Conservation (phyloP, 2,113 vertebrate species). For the Mustela nigripes region DNA sequence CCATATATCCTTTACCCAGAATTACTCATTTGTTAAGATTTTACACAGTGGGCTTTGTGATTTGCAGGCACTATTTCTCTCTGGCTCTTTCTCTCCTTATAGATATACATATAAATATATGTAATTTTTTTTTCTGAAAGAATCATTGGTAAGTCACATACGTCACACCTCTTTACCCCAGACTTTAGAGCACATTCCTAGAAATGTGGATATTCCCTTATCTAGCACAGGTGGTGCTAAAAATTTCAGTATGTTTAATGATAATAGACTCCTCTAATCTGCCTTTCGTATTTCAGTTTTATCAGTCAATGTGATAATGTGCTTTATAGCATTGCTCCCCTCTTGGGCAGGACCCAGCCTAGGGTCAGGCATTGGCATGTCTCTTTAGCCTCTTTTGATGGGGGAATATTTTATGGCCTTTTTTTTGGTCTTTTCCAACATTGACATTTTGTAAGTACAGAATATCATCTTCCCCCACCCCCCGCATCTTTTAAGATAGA, state of each 20-base stretch:
- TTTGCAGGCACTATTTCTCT: neutral
- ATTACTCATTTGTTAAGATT: neutral
- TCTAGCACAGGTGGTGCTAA: neutral
- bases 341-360: neutral
- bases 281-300: neutral
- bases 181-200: neutral
- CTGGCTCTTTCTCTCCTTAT: neutral
- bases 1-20: neutral
- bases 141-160: neutral
- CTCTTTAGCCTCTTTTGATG: neutral
- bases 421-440: neutral
- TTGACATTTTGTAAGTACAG: neutral
- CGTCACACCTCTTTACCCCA: neutral
- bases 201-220: neutral
- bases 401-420: neutral
- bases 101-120: neutral
- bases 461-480: neutral
- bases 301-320: neutral
- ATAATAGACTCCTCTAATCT: neutral
- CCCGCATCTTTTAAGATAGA: neutral
- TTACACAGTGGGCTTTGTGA: neutral
- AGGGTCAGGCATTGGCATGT: neutral
- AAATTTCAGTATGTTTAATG: neutral
- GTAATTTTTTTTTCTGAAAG: neutral
- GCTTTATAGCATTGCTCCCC: neutral